Evolutionary conservation across 2,113 vertebrate species (phyloP).

Genomic region (Saguinus imperator): DNA sequence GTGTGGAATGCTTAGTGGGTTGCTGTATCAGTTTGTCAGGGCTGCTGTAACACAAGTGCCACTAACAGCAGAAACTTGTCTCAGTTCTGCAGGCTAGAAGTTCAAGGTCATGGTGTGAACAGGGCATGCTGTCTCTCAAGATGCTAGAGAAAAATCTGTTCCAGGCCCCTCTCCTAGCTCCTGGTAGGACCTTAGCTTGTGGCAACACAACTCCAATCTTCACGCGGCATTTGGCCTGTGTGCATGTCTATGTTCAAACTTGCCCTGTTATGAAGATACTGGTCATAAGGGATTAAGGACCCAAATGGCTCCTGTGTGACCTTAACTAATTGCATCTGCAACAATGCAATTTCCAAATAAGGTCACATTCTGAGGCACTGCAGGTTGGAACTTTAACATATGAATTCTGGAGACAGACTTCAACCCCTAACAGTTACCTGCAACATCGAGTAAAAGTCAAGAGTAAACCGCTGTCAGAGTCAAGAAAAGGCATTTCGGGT

Average conservation of each 20-base stretch:
- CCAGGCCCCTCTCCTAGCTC: not conserved
- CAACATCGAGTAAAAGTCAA: not conserved
- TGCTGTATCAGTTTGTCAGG: not conserved
- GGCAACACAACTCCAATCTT: not conserved
- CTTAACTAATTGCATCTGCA: not conserved
- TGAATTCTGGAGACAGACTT: not conserved
- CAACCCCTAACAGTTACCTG: not conserved
- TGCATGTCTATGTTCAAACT: not conserved
- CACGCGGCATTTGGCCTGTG: accelerated
- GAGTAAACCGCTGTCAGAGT: not conserved
- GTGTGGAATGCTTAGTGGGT: too few relatives aligned
- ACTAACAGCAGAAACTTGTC: not conserved
- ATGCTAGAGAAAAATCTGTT: not conserved
- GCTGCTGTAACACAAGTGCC: not conserved
- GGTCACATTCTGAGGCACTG: not conserved
- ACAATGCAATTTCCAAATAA: not conserved
- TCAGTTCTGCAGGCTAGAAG: not conserved
- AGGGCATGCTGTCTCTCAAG: accelerated
- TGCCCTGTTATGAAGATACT: not conserved
- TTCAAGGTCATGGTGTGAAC: not conserved
- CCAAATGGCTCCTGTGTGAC: not conserved
- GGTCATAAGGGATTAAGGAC: not conserved
- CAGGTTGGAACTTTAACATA: not conserved
- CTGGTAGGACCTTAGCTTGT: not conserved
- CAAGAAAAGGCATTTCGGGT: not conserved